phyloP scores from a whole-genome alignment of 2,113 vertebrate species.

The Dipodomys stephensi region DNA sequence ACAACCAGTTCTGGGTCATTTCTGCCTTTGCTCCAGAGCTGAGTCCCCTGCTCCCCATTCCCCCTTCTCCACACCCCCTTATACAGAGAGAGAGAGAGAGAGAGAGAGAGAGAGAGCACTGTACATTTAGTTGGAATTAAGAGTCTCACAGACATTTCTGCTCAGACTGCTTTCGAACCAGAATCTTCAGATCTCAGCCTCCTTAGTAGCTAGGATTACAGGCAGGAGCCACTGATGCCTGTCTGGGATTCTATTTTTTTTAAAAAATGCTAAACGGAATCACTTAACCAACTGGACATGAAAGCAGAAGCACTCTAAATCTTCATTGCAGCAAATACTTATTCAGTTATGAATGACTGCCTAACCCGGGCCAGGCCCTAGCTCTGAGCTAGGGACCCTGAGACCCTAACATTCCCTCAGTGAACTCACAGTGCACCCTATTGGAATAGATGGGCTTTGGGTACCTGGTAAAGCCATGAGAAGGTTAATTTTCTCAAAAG shows the following conservation, averaged over 20 bases:
- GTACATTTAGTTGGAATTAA: not conserved
- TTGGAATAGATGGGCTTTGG: not conserved
- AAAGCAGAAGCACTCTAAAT: constrained; percentile 13
- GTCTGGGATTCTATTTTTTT: not conserved
- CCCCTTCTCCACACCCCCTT: not conserved
- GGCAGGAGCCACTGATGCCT: not conserved
- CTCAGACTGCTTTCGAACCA: no score
- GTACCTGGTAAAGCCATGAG: not conserved
- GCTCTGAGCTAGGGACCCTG: not conserved
- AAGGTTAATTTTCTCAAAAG: constrained; percentile 37
- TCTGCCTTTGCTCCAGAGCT: not conserved
- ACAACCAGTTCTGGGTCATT: not conserved
- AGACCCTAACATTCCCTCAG: not conserved
- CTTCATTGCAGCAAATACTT: constrained; percentile 1
- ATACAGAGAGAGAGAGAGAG: no score
- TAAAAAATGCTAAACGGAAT: constrained; percentile 40
- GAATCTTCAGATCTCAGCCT: no score
- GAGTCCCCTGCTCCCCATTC: not conserved
- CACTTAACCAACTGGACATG: constrained; percentile 28
- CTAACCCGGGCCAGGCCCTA: not conserved
- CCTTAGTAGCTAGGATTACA: no score
- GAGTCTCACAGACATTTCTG: no score
- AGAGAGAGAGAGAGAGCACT: not conserved
- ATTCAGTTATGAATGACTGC: not conserved
- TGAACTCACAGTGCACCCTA: not conserved